These are phyloP conservation scores for Anomalospiza imberbis DNA, from an alignment of 2,797 vertebrate genomes.

Conservation along the genomic window DNA sequence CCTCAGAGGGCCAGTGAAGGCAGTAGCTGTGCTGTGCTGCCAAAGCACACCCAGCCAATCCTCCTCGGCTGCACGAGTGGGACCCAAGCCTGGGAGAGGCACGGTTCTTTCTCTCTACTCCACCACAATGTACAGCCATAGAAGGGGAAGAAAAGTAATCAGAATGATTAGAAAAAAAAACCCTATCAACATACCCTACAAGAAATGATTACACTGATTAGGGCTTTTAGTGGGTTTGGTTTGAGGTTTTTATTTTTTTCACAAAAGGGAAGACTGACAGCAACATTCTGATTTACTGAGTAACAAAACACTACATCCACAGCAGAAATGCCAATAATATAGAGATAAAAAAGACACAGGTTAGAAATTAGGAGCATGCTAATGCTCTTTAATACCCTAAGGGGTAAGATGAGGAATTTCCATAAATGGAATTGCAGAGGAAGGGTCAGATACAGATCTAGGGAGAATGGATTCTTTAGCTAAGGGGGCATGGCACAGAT, in stretches of 20 bases:
- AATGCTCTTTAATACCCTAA: not conserved
- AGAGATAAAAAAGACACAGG: not conserved
- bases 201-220: not conserved
- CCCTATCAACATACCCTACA: not conserved
- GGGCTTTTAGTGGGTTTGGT: not conserved
- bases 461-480: not conserved
- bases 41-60: not conserved
- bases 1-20: not conserved
- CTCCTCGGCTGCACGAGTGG: fast-evolving
- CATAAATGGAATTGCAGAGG: not conserved
- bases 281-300: not conserved
- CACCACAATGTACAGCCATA: not conserved
- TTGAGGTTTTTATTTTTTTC: not conserved
- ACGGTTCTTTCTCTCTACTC: not conserved
- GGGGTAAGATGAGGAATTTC: not conserved
- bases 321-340: not conserved
- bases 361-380: not conserved
- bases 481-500: not conserved
- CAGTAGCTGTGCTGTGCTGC: not conserved
- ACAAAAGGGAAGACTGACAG: not conserved
- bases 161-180: not conserved
- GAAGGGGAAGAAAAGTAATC: not conserved
- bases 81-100: not conserved
- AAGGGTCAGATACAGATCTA: not conserved
- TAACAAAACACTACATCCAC: not conserved